phyloP scores from a whole-genome alignment of 2,113 vertebrate genomes.

The Vidua chalybeata region DNA sequence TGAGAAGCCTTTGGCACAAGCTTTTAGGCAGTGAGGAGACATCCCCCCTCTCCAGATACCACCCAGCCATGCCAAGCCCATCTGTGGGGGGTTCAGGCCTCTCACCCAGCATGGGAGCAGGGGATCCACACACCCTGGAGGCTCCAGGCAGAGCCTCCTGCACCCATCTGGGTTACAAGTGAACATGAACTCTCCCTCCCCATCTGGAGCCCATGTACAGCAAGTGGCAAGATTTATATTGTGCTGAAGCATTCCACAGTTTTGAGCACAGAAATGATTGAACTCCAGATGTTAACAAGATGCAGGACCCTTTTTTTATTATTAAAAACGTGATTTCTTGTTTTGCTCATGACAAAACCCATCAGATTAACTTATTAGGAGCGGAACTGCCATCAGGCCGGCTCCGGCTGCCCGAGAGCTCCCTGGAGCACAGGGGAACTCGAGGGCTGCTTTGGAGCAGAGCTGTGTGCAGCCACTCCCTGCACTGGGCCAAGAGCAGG shows the following conservation, averaged over 20 bases:
- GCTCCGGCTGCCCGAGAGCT: background rate
- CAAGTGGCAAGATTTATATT: constrained; percentile 81
- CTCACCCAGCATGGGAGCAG: background rate
- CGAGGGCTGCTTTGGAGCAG: background rate
- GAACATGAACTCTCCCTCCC: constrained; percentile 66
- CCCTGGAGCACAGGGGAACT: background rate
- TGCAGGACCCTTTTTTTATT: constrained; percentile 78
- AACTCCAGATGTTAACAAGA: constrained; percentile 86
- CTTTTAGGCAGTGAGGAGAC: background rate
- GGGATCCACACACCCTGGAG: constrained; percentile 28
- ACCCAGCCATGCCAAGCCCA: constrained; percentile 37
- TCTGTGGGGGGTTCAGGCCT: constrained; percentile 15
- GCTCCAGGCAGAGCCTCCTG: constrained; percentile 66
- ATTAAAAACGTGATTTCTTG: constrained; percentile 83
- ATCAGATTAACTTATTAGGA: constrained; percentile 81
- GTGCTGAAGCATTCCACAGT: constrained; percentile 82
- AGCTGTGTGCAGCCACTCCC: background rate
- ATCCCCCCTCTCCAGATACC: background rate
- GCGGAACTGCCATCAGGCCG: constrained; percentile 62
- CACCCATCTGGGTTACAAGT: constrained; percentile 74
- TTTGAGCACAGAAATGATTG: constrained; percentile 83
- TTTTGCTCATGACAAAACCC: constrained; percentile 81
- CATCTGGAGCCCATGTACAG: constrained; percentile 80
- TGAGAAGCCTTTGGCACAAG: background rate
- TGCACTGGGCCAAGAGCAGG: background rate